phyloP scores from a whole-genome alignment of 2,888 invertebrate genomes.

The Noctua janthe region DNA sequence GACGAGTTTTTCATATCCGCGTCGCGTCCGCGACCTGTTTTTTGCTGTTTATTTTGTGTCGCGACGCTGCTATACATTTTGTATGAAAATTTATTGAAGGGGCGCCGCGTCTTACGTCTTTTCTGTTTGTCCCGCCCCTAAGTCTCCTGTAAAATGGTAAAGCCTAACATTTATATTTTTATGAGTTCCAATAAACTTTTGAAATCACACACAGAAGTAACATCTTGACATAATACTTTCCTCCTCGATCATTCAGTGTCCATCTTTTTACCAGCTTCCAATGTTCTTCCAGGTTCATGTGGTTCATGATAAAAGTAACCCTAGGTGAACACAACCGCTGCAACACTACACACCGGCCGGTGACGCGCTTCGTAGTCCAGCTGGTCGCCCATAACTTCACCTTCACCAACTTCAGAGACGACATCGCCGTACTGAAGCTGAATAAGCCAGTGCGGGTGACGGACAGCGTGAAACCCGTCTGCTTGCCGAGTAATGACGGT shows the following conservation, averaged over 20 bases:
- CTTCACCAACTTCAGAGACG: slow-evolving; percentile 95
- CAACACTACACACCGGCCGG: slow-evolving; percentile 92
- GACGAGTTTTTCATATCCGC: too few relatives aligned
- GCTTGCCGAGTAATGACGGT: slow-evolving; percentile 91
- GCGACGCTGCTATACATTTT: too few relatives aligned
- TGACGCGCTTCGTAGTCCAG: slow-evolving; percentile 93
- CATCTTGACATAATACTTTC: neutral
- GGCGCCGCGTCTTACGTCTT: too few relatives aligned
- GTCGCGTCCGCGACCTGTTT: too few relatives aligned
- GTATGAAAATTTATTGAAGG: too few relatives aligned
- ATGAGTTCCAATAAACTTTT: neutral
- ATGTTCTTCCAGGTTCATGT: slow-evolving; percentile 92
- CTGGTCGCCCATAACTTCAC: slow-evolving; percentile 95
- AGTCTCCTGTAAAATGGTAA: neutral
- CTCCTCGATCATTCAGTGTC: neutral
- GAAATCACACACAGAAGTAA: neutral
- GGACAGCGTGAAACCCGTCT: slow-evolving; percentile 95
- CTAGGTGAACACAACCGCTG: slow-evolving; percentile 97
- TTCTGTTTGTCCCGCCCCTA: too few relatives aligned
- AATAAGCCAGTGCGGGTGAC: slow-evolving; percentile 94
- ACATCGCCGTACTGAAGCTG: slow-evolving; percentile 94
- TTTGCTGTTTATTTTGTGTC: too few relatives aligned
- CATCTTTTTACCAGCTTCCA: neutral
- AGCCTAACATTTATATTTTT: neutral
- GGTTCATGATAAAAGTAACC: slow-evolving; percentile 97